Percentiles rank a stretch among this genome's conserved stretches.
Conservation (phyloP, 2,797 vertebrate genomes). For the Manis pentadactyla region DNA sequence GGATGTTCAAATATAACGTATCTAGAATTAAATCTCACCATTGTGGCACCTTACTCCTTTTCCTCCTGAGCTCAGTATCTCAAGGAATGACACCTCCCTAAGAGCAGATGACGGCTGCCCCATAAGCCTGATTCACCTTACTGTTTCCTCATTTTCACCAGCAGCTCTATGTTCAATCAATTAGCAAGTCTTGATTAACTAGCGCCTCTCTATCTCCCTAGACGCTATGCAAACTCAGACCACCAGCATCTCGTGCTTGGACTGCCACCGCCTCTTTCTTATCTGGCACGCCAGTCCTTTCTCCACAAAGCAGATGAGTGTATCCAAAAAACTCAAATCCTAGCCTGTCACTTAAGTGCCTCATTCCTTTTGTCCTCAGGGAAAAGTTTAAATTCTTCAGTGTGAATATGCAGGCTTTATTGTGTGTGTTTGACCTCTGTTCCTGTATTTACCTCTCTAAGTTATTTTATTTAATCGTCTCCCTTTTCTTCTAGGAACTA, state of each 20-base stretch:
- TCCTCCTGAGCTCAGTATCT: not conserved
- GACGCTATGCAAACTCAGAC: not conserved
- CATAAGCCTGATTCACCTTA: not conserved
- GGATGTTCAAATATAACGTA: not conserved
- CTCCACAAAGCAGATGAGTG: not conserved
- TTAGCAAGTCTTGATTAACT: not conserved
- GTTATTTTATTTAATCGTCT: not conserved
- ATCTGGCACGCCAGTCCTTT: not conserved
- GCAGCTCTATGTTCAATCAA: not conserved
- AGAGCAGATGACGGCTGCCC: not conserved
- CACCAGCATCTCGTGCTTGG: not conserved
- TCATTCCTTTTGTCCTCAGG: not conserved
- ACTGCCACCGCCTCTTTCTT: not conserved
- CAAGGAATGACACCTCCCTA: not conserved
- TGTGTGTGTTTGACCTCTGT: not conserved
- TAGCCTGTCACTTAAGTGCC: not conserved
- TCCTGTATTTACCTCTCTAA: not conserved
- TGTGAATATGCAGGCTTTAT: not conserved
- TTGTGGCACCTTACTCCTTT: not conserved
- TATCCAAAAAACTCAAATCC: not conserved
- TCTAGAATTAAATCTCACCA: not conserved
- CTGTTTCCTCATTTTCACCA: not conserved
- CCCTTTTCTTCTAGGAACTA: not conserved
- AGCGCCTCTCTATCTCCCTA: not conserved
- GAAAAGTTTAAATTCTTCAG: slow-evolving; percentile 11